These are phyloP conservation scores for Fregata magnificens DNA, from an alignment of 2,113 vertebrate genomes.

Conservation along the genomic window DNA sequence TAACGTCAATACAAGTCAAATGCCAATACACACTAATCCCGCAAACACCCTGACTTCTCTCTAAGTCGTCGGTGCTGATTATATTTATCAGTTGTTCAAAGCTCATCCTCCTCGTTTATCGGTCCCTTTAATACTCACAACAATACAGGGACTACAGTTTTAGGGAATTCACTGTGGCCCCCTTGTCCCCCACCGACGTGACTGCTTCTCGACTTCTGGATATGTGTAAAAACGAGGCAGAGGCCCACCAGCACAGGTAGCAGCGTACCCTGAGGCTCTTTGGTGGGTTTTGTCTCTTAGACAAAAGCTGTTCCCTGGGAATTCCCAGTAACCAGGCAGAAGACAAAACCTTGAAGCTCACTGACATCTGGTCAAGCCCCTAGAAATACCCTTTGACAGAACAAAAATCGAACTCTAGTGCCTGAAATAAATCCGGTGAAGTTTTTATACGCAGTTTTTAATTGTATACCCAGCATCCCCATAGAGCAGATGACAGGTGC, in stretches of 20 bases:
- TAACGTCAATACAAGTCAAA: not conserved
- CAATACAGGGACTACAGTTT: not conserved
- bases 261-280: rapidly evolving
- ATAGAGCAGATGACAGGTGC: not conserved
- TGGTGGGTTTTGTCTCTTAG: rapidly evolving
- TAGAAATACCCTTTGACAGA: not conserved
- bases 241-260: not conserved
- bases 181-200: rapidly evolving
- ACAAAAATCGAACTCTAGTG: not conserved
- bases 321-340: not conserved
- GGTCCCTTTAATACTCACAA: not conserved
- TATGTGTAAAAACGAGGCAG: too few species aligned
- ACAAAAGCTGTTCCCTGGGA: not conserved
- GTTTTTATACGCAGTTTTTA: not conserved
- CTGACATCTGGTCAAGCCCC: not conserved
- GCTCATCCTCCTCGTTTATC: not conserved
- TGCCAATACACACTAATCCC: not conserved
- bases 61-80: rapidly evolving
- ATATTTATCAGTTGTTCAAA: not conserved
- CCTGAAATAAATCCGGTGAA: not conserved
- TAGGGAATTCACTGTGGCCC: not conserved
- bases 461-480: not conserved
- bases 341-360: not conserved
- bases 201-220: not conserved
- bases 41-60: not conserved